Evolutionary conservation across 1,140 invertebrate genomes (phyloP).

Genomic region (Neodiprion pinetum): DNA sequence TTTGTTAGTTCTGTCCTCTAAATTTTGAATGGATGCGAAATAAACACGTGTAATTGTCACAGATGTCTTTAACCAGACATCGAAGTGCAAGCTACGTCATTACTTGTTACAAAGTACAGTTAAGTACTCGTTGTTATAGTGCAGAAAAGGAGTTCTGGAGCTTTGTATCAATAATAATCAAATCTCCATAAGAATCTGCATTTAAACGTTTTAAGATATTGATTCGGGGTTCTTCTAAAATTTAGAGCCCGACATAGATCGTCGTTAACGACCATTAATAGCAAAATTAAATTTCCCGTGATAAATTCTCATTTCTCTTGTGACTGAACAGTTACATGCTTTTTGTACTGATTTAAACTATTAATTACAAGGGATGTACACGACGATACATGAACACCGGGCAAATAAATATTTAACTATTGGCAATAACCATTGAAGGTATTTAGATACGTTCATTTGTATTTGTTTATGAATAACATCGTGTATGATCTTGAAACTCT

Average conservation of each 20-base stretch:
- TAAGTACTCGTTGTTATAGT: slow-evolving; percentile 3
- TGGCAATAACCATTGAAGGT: neutral
- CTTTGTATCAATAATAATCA: neutral
- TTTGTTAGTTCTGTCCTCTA: slow-evolving; percentile 5
- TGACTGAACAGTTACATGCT: neutral
- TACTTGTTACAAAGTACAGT: neutral
- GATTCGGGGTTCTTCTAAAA: neutral
- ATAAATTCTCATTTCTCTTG: too few relatives aligned
- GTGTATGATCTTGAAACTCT: slow-evolving; percentile 2
- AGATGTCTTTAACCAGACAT: neutral
- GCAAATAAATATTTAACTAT: neutral
- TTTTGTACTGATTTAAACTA: neutral
- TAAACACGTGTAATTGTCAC: neutral
- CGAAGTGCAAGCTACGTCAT: slow-evolving; percentile 1
- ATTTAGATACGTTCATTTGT: neutral
- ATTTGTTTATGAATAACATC: neutral
- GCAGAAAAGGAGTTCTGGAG: neutral
- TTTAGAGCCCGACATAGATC: neutral
- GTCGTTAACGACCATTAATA: neutral
- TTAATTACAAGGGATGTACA: neutral
- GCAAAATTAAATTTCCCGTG: neutral
- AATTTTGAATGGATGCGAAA: neutral
- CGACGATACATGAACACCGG: neutral
- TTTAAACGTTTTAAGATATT: neutral
- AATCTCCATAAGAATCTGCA: neutral